A percentile compares a stretch with the other conserved stretches of the same genome.
Evolutionary conservation across 35 echinoderm and acorn worm genomes (phyloP).

Genomic region (Heliocidaris erythrogramma): DNA sequence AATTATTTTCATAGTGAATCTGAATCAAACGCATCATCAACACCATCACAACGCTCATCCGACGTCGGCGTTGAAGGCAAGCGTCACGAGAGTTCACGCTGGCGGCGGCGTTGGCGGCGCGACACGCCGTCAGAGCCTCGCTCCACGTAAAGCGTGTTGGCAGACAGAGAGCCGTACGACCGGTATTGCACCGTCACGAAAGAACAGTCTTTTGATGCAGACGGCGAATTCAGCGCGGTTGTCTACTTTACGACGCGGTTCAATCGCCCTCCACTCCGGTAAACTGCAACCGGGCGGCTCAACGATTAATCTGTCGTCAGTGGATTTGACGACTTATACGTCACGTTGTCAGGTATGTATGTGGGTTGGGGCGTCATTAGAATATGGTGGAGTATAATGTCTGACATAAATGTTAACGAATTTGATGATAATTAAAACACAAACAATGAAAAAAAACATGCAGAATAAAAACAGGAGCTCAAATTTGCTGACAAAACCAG

Average conservation of each 20-base stretch:
- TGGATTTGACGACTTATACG: constrained; percentile 70
- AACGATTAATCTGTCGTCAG: constrained; percentile 83
- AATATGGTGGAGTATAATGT: no score
- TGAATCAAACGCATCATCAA: neutral
- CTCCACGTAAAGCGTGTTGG: neutral
- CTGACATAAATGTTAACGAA: no score
- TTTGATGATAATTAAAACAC: no score
- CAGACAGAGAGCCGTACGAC: neutral
- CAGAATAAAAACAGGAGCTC: no score
- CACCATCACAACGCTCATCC: constrained; percentile 13
- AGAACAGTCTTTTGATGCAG: constrained; percentile 59
- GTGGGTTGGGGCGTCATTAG: neutral
- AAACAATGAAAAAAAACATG: no score
- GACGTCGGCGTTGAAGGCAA: neutral
- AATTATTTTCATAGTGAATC: neutral
- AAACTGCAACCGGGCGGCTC: constrained; percentile 71
- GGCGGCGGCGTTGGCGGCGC: constrained; percentile 19
- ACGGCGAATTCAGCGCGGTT: constrained; percentile 51
- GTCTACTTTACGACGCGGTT: constrained; percentile 68
- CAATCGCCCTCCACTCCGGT: constrained; percentile 69
- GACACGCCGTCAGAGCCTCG: constrained; percentile 43
- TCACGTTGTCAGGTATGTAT: constrained; percentile 49
- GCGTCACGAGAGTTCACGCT: constrained; percentile 6
- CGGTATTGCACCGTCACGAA: constrained; percentile 40
- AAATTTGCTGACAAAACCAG: no score